Evolutionary conservation across 2,797 vertebrate genomes (phyloP).

Genomic region (Rhynchonycteris naso): DNA sequence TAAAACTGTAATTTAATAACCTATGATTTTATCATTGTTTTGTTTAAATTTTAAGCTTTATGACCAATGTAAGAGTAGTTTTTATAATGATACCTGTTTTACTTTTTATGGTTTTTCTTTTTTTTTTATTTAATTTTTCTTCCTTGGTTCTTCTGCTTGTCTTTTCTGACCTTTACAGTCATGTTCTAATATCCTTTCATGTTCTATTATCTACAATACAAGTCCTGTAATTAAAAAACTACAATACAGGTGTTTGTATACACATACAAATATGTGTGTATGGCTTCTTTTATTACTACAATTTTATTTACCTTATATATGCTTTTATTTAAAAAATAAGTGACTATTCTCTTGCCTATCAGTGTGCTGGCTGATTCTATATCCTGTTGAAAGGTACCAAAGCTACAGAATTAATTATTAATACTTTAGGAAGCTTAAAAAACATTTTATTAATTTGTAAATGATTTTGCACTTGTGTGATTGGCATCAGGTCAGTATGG

Average conservation of each 20-base stretch:
- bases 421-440: too few relatives aligned
- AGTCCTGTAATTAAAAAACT: neutral
- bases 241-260: neutral
- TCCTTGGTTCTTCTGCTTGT: neutral
- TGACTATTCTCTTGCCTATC: neutral
- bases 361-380: neutral
- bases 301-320: neutral
- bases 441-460: too few relatives aligned
- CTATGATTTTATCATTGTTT: neutral
- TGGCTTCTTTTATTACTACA: neutral
- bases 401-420: too few relatives aligned
- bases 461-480: too few relatives aligned
- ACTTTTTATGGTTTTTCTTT: neutral
- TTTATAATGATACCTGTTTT: conserved; percentile 6
- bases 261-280: neutral
- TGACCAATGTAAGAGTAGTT: neutral
- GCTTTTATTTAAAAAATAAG: neutral
- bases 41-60: neutral
- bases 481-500: too few relatives aligned
- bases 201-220: neutral
- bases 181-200: neutral
- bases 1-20: neutral
- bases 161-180: neutral
- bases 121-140: neutral
- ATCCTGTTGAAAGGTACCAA: too few relatives aligned